A percentile compares a stretch with the other conserved stretches of the same genome.
phyloP scores from a whole-genome alignment of 2,888 invertebrate genomes.

The Stenolophus ochropezus region DNA sequence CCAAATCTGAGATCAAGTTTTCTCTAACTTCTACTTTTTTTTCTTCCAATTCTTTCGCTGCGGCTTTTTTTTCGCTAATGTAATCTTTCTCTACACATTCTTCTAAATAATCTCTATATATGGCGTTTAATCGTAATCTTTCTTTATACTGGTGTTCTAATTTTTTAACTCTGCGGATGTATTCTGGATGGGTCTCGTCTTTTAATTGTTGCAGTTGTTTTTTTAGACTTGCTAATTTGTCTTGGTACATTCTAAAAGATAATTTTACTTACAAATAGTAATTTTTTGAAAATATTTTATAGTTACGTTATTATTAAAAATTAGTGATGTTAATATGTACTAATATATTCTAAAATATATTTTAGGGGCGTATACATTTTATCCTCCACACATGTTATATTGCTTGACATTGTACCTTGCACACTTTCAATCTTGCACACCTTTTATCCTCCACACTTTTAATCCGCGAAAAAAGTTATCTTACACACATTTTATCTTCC shows the following conservation, averaged over 20 bases:
- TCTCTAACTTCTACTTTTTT: slow-evolving; percentile 94
- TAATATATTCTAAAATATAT: no score
- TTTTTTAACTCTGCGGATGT: slow-evolving; percentile 85
- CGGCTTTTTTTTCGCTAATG: slow-evolving; percentile 89
- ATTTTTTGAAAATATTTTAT: no score
- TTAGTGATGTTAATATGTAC: no score
- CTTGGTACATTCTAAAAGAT: slow-evolving; percentile 90
- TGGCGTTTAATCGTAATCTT: slow-evolving; percentile 84
- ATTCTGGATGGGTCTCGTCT: slow-evolving; percentile 91
- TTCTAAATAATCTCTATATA: slow-evolving; percentile 86
- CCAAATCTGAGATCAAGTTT: slow-evolving; percentile 91
- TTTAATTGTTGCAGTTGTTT: slow-evolving; percentile 92
- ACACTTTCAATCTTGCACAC: no score
- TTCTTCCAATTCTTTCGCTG: slow-evolving; percentile 95
- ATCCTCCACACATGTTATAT: no score
- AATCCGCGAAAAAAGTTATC: no score
- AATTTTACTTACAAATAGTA: no score
- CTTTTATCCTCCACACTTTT: no score
- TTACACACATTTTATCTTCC: no score
- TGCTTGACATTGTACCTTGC: no score
- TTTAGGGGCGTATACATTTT: no score
- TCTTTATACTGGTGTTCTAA: slow-evolving; percentile 89
- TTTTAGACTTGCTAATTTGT: slow-evolving; percentile 90
- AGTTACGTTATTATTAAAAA: no score
- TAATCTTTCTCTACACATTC: slow-evolving; percentile 93